A percentile compares a stretch with the other conserved stretches of the same genome.
Evolutionary conservation across 1,140 invertebrate genomes (phyloP).

Genomic region (Orius laevigatus): DNA sequence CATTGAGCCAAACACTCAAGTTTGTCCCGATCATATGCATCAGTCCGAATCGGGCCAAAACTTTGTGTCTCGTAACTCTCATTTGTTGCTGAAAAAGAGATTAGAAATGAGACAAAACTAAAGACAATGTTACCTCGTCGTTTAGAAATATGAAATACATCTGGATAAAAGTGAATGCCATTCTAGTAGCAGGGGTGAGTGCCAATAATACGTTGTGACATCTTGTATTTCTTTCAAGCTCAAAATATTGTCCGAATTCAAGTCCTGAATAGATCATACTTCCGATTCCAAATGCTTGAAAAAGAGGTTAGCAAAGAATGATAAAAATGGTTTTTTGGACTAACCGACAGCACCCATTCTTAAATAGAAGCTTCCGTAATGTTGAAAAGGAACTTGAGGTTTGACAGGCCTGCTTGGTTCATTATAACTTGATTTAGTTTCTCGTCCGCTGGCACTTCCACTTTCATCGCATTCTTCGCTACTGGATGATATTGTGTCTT

Average conservation of each 20-base stretch:
- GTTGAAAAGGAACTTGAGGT: slow-evolving; percentile 30
- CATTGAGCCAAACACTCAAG: slow-evolving; percentile 82
- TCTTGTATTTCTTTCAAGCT: slow-evolving; percentile 64
- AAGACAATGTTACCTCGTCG: slow-evolving; percentile 47
- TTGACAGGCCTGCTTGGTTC: slow-evolving; percentile 16
- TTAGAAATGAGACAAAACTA: neutral
- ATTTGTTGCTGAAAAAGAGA: slow-evolving; percentile 48
- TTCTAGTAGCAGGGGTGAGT: slow-evolving; percentile 67
- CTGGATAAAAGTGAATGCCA: slow-evolving; percentile 88
- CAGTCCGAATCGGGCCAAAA: slow-evolving; percentile 72
- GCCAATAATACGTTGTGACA: slow-evolving; percentile 76
- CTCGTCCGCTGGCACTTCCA: slow-evolving; percentile 15
- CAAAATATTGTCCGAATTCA: slow-evolving; percentile 86
- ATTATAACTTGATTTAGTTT: slow-evolving; percentile 20
- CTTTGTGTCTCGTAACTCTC: slow-evolving; percentile 72
- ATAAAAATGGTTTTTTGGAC: slow-evolving; percentile 3
- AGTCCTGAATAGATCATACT: slow-evolving; percentile 89
- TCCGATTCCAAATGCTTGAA: slow-evolving; percentile 77
- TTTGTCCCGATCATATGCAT: slow-evolving; percentile 96
- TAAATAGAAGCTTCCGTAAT: slow-evolving; percentile 84
- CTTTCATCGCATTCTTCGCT: slow-evolving; percentile 17
- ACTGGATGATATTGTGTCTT: slow-evolving; percentile 12
- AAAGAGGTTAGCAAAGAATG: neutral
- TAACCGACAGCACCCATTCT: slow-evolving; percentile 79
- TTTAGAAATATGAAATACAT: slow-evolving; percentile 95